Evolutionary conservation across 1,140 invertebrate genomes (phyloP).

Genomic region (Anastatus disparis): DNA sequence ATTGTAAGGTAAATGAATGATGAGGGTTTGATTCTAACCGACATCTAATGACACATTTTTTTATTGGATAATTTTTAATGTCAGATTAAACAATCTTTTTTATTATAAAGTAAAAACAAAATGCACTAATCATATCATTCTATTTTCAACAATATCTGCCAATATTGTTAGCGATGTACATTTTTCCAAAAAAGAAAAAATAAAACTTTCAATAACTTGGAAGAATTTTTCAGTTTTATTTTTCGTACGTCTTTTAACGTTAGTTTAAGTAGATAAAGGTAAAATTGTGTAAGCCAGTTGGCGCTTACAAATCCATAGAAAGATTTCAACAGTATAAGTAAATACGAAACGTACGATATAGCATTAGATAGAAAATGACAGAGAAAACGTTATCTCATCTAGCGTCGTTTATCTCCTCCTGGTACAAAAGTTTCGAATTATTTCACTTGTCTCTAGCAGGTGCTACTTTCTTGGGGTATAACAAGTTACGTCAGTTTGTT

Average conservation of each 20-base stretch:
- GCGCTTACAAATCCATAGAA: no score
- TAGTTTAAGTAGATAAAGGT: constrained; percentile 17
- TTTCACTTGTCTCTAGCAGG: constrained; percentile 55
- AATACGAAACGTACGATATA: constrained; percentile 14
- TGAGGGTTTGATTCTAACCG: not conserved
- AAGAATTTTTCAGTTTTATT: not conserved
- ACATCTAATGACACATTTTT: not conserved
- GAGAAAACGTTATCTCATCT: not conserved
- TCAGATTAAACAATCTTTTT: no score
- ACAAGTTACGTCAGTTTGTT: constrained; percentile 42
- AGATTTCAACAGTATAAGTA: constrained; percentile 1
- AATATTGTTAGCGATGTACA: no score
- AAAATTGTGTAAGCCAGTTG: not conserved
- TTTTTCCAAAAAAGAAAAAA: no score
- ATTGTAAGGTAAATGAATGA: not conserved
- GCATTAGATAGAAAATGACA: not conserved
- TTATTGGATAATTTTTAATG: no score
- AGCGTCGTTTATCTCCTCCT: constrained; percentile 34
- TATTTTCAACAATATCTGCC: no score
- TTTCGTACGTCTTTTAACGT: not conserved
- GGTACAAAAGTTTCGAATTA: constrained; percentile 56
- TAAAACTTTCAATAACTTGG: no score
- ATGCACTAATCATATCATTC: no score
- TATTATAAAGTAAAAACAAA: no score
- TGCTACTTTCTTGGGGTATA: constrained; percentile 51